Evolutionary conservation across 2,888 invertebrate genomes (phyloP).

Genomic region (Therioaphis trifolii): DNA sequence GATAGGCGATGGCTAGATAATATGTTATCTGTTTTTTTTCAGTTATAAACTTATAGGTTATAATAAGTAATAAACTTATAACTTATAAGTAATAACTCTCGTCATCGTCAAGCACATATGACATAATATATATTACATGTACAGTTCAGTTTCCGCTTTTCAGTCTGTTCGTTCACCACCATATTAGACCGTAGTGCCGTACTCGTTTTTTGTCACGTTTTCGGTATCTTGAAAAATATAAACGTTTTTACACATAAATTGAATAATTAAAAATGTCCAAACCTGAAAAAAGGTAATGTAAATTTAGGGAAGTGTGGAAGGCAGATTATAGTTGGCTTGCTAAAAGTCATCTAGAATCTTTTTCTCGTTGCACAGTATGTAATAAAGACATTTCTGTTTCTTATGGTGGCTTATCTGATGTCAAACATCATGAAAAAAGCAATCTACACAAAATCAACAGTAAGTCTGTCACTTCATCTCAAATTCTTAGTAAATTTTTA

Average conservation of each 20-base stretch:
- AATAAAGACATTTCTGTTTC: slow-evolving; percentile 24
- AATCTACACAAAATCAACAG: slow-evolving; percentile 22
- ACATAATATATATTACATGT: not conserved
- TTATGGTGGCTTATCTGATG: slow-evolving; percentile 13
- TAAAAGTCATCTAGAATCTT: slow-evolving; percentile 13
- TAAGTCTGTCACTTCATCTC: slow-evolving; percentile 26
- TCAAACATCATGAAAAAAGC: too few species aligned
- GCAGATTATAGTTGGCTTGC: slow-evolving; percentile 26
- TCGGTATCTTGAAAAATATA: not conserved
- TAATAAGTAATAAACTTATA: too few species aligned
- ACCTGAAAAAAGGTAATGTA: slow-evolving; percentile 26
- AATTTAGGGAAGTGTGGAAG: slow-evolving; percentile 34
- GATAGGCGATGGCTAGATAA: slow-evolving; percentile 2
- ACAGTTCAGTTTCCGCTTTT: not conserved
- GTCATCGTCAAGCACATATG: not conserved
- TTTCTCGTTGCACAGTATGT: slow-evolving; percentile 12
- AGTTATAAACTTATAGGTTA: not conserved
- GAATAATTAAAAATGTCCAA: slow-evolving; percentile 20
- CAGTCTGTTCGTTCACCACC: not conserved
- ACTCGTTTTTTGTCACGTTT: not conserved
- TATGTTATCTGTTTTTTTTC: slow-evolving; percentile 12
- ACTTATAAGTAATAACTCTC: not conserved
- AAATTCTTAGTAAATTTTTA: slow-evolving; percentile 15
- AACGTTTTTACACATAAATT: not conserved
- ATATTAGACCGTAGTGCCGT: not conserved